Base-by-base conservation (phyloP, 2,888 invertebrate genomes). In the Latheticus oryzae region DNA sequence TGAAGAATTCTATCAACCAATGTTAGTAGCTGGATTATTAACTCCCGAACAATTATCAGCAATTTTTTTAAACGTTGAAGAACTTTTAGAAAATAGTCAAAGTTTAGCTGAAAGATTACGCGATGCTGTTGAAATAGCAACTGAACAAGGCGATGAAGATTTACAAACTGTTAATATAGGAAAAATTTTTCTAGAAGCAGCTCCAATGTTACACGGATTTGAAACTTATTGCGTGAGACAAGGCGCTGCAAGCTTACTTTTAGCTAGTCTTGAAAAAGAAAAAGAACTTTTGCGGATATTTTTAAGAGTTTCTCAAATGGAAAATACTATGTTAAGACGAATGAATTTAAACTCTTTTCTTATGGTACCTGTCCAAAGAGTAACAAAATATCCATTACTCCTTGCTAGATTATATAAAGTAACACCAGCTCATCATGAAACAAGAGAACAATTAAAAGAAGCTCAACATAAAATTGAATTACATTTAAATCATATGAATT, bases 301-400 rank as follows among this genome's bases (percentile, higher is more conserved):
- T 80, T 84, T 97, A 56, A 88, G 93, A 76, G 97, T 96, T 55
- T 96, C 96, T 23, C 97, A 97, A 82, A 95, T 95, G 91, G 97
- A 97, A 79, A 97, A 97, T 78, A 87, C 92, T 11, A 90, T 95
- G 61, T 81, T 97, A 66, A 84, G 97, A 67, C 84, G 96, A 69
- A 97, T 97, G 96, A 96, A 96, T 78, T 83, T 97, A 37, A 95
- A 96, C 80, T 95, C 97, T n/a, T 97, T 97, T 80, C 86, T 97
- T 51, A 97, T 97, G 95, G 95, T 94, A 70, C 97, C 97, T 63
- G 96, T 97, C 62, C 97, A 97, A 83, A 85, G 97, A 78, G 95
- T 97, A 70, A 97, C 97, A 70, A 96, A 96, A 82, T 97, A 97
- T 82, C 97, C 97, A 32, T 83, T 97, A 69, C 84, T 97, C 65